Evolutionary conservation across 2,113 vertebrate genomes (phyloP), one percentile per base, ranked within the genome.

Genomic region (Vireo altiloquus): DNA sequence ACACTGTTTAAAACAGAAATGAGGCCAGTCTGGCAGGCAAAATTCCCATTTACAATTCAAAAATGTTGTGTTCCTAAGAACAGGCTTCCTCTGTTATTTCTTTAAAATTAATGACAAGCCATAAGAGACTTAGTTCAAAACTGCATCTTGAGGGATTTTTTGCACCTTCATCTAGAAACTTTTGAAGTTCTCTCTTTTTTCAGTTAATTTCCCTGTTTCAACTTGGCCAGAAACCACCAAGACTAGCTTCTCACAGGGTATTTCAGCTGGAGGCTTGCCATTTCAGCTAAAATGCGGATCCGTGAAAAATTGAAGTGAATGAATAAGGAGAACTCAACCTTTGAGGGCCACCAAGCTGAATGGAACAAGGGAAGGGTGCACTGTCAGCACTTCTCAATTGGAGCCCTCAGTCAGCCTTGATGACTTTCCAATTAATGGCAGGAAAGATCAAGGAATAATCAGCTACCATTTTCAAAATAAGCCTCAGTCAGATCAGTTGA

Each of bases 391-490:
- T 93, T 82, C 87, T 80, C 77, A 65, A 90, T 57, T 81, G 89
- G 74, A 80, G 53, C 61, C 31, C 56, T 77, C 53, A 27, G 44
- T 72, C 81, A 80, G 70, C 39, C 4, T 44, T 80, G 80, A 87
- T 81, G 88, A 44, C 72, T 74, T 96, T 89, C 70, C 82, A 30
- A 4, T 91, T 89, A 90, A 78, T 75, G 80, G 75, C 93, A 72
- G 52, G 52, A 79, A 63, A 88, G 27, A 94, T 57, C 68, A 87
- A 77, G 81, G 82, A 92, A 89, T 88, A 92, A 94, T 94, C 64
- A 92, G 63, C 63, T 64, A 35, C 87, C 42, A 39, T 87, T 87
- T 86, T 81, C 92, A 95, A 94, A 96, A 87, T 82, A 88, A 61
- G 78, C 66, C 19, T 11, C 42, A 35, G 49, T 0, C 2, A 50